Conservation (phyloP, 2,113 vertebrate genomes). For the Jaculus jaculus region DNA sequence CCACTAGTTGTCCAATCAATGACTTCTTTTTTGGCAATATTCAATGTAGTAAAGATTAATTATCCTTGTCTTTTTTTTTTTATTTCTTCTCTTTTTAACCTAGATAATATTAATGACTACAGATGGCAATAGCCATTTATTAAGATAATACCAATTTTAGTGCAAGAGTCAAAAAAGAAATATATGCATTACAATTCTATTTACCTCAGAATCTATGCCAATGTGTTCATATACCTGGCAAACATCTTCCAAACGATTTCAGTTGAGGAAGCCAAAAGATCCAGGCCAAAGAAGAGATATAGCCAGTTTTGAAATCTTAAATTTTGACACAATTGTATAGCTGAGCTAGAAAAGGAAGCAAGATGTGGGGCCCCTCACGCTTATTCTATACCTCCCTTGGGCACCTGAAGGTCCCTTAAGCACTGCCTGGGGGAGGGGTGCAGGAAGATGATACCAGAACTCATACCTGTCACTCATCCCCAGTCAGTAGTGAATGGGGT, state of each 20-base stretch:
- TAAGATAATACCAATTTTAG: not conserved
- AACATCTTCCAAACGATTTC: not conserved
- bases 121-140: not conserved
- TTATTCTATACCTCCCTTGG: slow-evolving; percentile 38
- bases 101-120: not conserved
- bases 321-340: slow-evolving; percentile 13
- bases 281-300: slow-evolving; percentile 30
- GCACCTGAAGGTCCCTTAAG: slow-evolving; percentile 60
- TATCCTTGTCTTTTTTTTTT: not conserved
- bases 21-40: not conserved
- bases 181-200: not conserved
- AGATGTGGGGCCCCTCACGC: slow-evolving; percentile 21
- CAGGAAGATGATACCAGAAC: slow-evolving; percentile 24
- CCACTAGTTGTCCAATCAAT: not conserved
- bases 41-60: not conserved
- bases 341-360: not conserved
- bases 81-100: not conserved
- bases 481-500: slow-evolving; percentile 42
- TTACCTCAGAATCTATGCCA: not conserved
- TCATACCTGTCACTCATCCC: slow-evolving; percentile 51
- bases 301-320: slow-evolving; percentile 38
- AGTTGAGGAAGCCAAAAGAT: slow-evolving; percentile 48
- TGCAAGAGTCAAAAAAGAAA: not conserved
- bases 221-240: not conserved
- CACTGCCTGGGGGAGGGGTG: slow-evolving; percentile 57